Evolutionary conservation across 2,113 vertebrate species (phyloP).

Genomic region (Octodon degus): DNA sequence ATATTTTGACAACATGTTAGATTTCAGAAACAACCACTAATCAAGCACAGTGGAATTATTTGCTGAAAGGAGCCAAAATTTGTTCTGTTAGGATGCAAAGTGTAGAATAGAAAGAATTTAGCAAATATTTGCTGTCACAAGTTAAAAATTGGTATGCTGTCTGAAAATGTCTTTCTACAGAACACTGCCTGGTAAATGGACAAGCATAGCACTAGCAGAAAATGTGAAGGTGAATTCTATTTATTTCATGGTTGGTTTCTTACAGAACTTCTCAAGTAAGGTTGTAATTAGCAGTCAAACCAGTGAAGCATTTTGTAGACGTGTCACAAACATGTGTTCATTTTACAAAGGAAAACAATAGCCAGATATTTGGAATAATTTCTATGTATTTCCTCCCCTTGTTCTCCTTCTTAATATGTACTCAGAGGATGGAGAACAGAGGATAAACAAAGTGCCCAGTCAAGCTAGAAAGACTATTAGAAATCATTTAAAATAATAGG

Average conservation of each 20-base stretch:
- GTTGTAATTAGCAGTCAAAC: conserved; percentile 40
- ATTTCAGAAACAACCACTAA: not conserved
- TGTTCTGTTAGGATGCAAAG: not conserved
- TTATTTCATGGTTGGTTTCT: conserved; percentile 49
- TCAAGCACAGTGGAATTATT: not conserved
- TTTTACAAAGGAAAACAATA: conserved; percentile 38
- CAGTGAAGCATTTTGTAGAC: conserved; percentile 6
- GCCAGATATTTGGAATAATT: not conserved
- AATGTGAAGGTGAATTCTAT: conserved; percentile 23
- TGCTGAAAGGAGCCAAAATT: not conserved
- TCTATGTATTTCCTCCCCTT: not conserved
- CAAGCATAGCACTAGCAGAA: not conserved
- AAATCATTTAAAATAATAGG: conserved; percentile 66
- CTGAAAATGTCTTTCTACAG: not conserved
- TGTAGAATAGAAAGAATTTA: not conserved
- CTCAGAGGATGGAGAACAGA: not conserved
- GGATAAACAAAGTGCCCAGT: conserved; percentile 42
- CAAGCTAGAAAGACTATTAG: conserved; percentile 62
- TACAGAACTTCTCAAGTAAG: not conserved
- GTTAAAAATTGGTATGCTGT: not conserved
- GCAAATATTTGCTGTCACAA: not conserved
- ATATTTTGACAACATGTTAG: conserved; percentile 6
- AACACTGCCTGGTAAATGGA: not conserved
- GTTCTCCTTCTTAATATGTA: not conserved
- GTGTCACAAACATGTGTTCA: not conserved